Evolutionary conservation across 2,797 vertebrate genomes (phyloP).

Genomic region (Alca torda): DNA sequence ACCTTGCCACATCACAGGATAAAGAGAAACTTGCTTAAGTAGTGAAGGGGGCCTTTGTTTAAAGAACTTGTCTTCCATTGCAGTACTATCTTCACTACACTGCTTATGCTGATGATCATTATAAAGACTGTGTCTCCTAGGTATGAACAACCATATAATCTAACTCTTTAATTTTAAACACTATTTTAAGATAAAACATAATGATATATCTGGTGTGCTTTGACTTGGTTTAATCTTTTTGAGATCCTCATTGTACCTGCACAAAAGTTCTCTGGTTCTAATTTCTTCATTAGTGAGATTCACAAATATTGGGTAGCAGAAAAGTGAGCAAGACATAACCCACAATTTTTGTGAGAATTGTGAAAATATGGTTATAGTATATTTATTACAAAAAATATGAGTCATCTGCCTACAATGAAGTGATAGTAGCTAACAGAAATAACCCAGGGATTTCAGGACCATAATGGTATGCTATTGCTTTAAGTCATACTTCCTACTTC

Average conservation of each 20-base stretch:
- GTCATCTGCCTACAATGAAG: background rate
- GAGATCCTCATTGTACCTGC: background rate
- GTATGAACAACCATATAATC: background rate
- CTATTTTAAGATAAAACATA: background rate
- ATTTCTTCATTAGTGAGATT: background rate
- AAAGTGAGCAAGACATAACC: background rate
- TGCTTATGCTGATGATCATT: background rate
- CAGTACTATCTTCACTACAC: background rate
- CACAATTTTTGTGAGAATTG: background rate
- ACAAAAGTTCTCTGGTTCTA: background rate
- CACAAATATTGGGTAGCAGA: background rate
- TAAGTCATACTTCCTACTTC: background rate
- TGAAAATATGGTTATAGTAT: background rate
- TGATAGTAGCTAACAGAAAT: background rate
- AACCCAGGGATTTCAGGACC: background rate
- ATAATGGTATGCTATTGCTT: background rate
- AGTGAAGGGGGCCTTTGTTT: background rate
- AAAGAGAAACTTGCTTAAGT: background rate
- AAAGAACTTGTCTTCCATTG: background rate
- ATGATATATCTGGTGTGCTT: background rate
- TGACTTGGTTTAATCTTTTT: background rate
- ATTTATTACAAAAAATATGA: background rate
- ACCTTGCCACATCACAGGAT: background rate
- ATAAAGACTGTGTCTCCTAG: background rate
- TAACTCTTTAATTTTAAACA: background rate